Percentiles rank a stretch among this genome's conserved stretches.
phyloP scores from a whole-genome alignment of 2,797 vertebrate species.

The Petrocephalus schoutedeni region DNA sequence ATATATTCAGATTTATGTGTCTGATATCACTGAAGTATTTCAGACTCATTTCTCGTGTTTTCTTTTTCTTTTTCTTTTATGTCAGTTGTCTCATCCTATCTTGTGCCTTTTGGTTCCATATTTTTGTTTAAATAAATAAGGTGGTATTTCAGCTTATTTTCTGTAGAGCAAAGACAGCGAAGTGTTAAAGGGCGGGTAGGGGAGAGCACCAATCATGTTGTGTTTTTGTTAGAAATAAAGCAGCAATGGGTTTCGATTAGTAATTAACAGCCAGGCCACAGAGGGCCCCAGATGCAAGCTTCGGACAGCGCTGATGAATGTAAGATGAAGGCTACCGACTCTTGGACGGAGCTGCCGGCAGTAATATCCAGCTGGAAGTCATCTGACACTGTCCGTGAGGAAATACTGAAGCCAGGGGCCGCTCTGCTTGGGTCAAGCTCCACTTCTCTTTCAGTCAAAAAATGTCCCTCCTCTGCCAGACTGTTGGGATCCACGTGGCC shows the following conservation, averaged over 20 bases:
- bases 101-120: background rate
- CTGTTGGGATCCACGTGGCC: conserved; percentile 22
- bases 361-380: conserved; percentile 39
- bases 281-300: background rate
- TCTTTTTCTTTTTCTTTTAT: background rate
- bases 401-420: conserved; percentile 32
- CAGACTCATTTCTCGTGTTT: background rate
- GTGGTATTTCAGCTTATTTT: background rate
- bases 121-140: background rate
- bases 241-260: background rate
- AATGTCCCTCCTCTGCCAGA: conserved; percentile 20
- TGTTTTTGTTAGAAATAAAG: background rate
- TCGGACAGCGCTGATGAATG: background rate
- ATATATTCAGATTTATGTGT: background rate
- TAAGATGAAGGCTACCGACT: conserved; percentile 13
- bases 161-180: background rate
- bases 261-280: background rate
- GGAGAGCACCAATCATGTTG: background rate
- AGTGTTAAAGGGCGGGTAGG: background rate
- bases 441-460: conserved; percentile 33
- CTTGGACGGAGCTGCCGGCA: background rate
- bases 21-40: background rate
- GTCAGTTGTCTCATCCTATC: background rate
- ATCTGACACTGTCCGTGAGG: conserved; percentile 41
- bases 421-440: conserved; percentile 22